Base-by-base conservation (phyloP, 92 coral and sea anemone genomes). In the Epizoanthus scotinus region DNA sequence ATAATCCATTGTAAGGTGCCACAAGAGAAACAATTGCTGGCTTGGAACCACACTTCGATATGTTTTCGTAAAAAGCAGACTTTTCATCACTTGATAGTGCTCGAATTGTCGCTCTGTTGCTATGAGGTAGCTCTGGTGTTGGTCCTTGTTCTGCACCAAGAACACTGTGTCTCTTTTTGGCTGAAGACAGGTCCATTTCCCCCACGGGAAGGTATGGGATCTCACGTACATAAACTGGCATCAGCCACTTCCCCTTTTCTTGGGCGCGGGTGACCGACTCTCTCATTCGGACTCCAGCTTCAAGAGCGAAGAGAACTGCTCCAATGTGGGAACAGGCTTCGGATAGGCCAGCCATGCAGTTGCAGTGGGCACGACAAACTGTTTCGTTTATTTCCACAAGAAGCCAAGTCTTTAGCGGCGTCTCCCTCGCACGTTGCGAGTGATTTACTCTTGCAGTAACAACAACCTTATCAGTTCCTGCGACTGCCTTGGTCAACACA, bases 391-490 rank as follows among this genome's bases (percentile, higher is more conserved):
- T 81, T 77, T 86, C 66, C 22, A 67, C 36, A 81, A 81, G 83
- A 38, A 86, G 24, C 83, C 89, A 86, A 28, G 83, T 86, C 86
- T 81, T 86, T 55, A 73, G 44, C 5, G 86, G 86, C 25, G 83
- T 86, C 69, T 62, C 88, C 63, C 86, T 84, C 1, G 58, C 21
- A 44, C 82, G 57, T 77, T 71, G 87, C 26, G 84, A 69, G 77
- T 82, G 84, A 71, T 78, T 84, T 44, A 84, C 88, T 70, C 91
- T 83, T 34, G 75, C 90, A n/a, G 62, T 81, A 40, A 83, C 90
- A 20, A 87, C 87, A n/a, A 86, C 78, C 40, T 56, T 82, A 21
- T 61, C 71, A 34, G 73, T 64, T 78, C 66, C 80, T 40, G 65
- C 55, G 54, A 73, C 86, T 27, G 42, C 25, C 72, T 86, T 82